Base-by-base conservation (phyloP, 2,888 invertebrate genomes). In the Xylota segnis region DNA sequence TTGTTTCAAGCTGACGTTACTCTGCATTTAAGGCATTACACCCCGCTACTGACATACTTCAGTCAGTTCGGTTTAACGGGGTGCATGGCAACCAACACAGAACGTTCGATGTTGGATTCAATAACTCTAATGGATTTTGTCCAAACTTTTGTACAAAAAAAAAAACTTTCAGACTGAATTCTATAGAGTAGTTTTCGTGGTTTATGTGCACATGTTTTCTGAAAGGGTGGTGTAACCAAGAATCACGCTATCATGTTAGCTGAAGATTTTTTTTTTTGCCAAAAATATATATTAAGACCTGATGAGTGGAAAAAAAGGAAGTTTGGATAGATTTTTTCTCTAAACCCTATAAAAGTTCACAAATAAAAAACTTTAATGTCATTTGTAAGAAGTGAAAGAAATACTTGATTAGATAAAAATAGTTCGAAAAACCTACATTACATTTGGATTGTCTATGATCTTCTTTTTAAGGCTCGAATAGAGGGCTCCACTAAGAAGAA, bases 121-220 rank as follows among this genome's bases (percentile, higher is more conserved):
- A 84, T 84, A 84, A 75, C 75, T 75, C 84, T 84, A 84, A 84
- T 84, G 84, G 84, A 81, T 84, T 75, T 45, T 70, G 79, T 70
- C 75, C 68, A 45, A 77, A 75, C 52, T 81, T 84, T 83, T 74
- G 78, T 37, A 32, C 71, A 71, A 76, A 63, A 83, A 47, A 54
- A 40, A 43, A 23, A 66, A 63, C 23, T 50, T 66, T 66, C 27
- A 29, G 10, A 56, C 16, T 34, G 56, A 78, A 50, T 78, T 78
- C 78, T 47, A 78, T 71, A 47, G 16, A 68, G 58, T 77, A 71
- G 65, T 77, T 83, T 45, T 66, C 61, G 83, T 52, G 76, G 77
- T 70, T 75, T 74, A 27, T 82, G 34, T 72, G 65, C 50, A 66
- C 83, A 83, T 77, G 77, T 54, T 77, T 10, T 0, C 52, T 59